These are phyloP conservation scores for Galleria mellonella DNA, from an alignment of 1,140 invertebrate genomes.

Conservation along the genomic window DNA sequence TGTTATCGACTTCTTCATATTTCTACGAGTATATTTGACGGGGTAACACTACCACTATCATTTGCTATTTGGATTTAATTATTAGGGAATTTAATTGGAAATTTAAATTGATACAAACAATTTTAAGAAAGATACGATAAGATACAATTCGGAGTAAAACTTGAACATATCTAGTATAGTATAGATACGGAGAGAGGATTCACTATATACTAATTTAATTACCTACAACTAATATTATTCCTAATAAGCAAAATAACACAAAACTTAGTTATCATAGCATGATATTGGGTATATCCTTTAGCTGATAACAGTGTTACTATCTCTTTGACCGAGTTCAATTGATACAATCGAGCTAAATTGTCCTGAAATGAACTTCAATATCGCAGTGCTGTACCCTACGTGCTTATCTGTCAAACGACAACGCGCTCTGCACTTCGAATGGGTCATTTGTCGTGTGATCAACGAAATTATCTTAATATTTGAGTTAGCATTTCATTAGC, in stretches of 20 bases:
- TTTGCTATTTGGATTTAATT: too few species aligned
- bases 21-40: too few species aligned
- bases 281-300: not conserved
- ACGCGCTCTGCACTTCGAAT: slow-evolving; percentile 17
- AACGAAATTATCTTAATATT: slow-evolving; percentile 26
- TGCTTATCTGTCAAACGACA: slow-evolving; percentile 1
- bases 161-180: too few species aligned
- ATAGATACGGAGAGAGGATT: too few species aligned
- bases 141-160: too few species aligned
- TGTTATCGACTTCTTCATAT: too few species aligned
- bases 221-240: not conserved
- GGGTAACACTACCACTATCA: too few species aligned
- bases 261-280: not conserved
- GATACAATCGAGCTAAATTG: slow-evolving; percentile 38
- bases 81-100: too few species aligned
- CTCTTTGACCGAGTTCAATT: slow-evolving; percentile 25
- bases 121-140: too few species aligned
- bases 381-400: not conserved
- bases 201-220: not conserved
- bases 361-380: slow-evolving; percentile 12
- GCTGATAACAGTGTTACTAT: slow-evolving; percentile 1
- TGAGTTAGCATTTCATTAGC: slow-evolving; percentile 37
- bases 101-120: too few species aligned
- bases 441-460: slow-evolving; percentile 12
- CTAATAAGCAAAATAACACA: not conserved